Base-by-base conservation (phyloP, 2,888 invertebrate species). In the Euplagia quadripunctaria region DNA sequence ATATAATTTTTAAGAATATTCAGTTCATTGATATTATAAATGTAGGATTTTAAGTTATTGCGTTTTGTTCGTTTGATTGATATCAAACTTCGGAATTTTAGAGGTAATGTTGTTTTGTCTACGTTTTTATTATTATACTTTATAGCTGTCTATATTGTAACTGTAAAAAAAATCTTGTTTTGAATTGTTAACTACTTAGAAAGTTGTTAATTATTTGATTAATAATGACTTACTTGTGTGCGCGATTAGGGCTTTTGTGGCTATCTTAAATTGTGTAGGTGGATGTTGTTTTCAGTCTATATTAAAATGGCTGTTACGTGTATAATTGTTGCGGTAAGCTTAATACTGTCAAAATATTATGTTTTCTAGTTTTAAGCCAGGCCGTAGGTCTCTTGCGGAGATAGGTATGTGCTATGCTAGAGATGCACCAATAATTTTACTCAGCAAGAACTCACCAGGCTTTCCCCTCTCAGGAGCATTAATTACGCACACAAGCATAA, bases 401-500 rank as follows among this genome's bases (percentile, higher is more conserved):
- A 82, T 71, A 68, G 74, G 86, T 85, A 88, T 89, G 86, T 87
- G 81, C 80, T 85, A 82, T 86, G 85, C 89, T 82, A 88, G 90
- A 90, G 88, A 91, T 92, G 91, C 91, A 91, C 89, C 87, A 91
- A 87, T 92, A 91, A 91, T 90, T 92, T 88, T 88, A 81, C 75
- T 71, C 74, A 72, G 74, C 82, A 75, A 72, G 72, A 79, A 73
- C 20, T 61, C 80, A 82, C 72, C 82, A 79, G 76, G 87, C 90
- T 91, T 90, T 90, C 88, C 83, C 86, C 86, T 82, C 64, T 73
- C 75, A 79, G 81, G 64, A 79, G 84, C 82, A 89, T 89, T 87
- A 87, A 89, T 90, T 89, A 90, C 80, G 76, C 81, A 84, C 80
- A 83, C 81, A 74, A 79, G 83, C 83, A 86, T 85, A 85, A 70